Evolutionary conservation across 2,797 vertebrate genomes (phyloP).

Genomic region (Periophthalmus magnuspinnatus): DNA sequence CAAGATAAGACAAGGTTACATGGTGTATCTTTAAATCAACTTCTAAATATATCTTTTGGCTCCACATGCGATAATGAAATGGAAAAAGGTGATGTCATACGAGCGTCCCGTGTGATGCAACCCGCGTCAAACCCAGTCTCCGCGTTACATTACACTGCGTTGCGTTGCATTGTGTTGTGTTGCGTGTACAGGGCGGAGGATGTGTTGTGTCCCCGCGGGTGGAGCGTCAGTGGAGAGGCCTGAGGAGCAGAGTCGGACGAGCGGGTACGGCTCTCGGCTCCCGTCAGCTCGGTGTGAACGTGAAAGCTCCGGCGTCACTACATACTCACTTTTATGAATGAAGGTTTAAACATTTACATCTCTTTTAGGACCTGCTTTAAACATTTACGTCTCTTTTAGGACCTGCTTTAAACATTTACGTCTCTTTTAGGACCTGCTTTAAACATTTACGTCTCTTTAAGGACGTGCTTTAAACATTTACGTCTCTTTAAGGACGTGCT

Average conservation of each 20-base stretch:
- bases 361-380: too few species aligned
- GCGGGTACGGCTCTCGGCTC: conserved; percentile 42
- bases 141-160: too few species aligned
- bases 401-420: too few species aligned
- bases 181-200: conserved; percentile 9
- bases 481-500: too few species aligned
- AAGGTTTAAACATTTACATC: neutral
- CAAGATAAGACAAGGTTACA: too few species aligned
- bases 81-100: neutral
- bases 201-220: neutral
- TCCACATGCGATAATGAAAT: neutral
- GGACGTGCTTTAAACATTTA: too few species aligned
- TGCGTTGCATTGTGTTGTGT: too few species aligned
- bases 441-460: too few species aligned
- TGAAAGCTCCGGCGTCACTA: conserved; percentile 35
- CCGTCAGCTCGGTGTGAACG: conserved; percentile 45
- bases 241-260: conserved; percentile 62
- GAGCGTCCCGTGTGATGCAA: neutral
- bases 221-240: conserved; percentile 63
- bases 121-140: neutral
- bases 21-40: too few species aligned
- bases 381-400: too few species aligned
- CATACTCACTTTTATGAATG: neutral
- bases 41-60: too few species aligned
- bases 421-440: too few species aligned